Evolutionary conservation across 1,140 invertebrate species (phyloP).

Genomic region (Megalopta genalis): DNA sequence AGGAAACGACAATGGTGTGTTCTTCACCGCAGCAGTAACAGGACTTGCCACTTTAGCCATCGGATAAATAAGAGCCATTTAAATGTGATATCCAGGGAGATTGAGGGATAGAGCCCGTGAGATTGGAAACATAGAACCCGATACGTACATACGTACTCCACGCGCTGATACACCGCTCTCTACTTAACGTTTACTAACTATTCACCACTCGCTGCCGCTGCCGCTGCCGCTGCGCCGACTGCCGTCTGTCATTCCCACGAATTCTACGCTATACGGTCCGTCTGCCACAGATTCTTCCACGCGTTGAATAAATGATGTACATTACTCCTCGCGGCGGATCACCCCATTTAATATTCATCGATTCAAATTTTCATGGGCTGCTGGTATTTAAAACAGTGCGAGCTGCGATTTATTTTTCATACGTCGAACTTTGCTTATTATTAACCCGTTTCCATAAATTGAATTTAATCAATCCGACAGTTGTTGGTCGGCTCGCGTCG

Average conservation of each 20-base stretch:
- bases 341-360: background rate
- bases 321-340: background rate
- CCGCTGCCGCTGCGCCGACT: background rate
- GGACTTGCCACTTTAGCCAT: slow-evolving; percentile 52
- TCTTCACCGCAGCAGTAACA: slow-evolving; percentile 50
- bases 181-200: slow-evolving; percentile 67
- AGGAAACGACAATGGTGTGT: slow-evolving; percentile 45
- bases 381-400: background rate
- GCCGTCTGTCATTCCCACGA: slow-evolving; percentile 27
- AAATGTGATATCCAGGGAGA: slow-evolving; percentile 60
- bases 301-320: slow-evolving; percentile 25
- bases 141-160: slow-evolving; percentile 58
- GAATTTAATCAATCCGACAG: too few relatives aligned
- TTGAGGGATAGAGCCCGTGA: slow-evolving; percentile 26
- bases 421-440: background rate
- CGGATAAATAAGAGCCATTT: slow-evolving; percentile 65
- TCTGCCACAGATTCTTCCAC: background rate
- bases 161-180: slow-evolving; percentile 57
- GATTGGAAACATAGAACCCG: slow-evolving; percentile 47
- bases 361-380: too few relatives aligned
- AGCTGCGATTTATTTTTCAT: background rate
- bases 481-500: too few relatives aligned
- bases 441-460: background rate
- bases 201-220: slow-evolving; percentile 41
- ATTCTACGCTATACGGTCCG: background rate